These are phyloP conservation scores for Sphaerodactylus townsendi DNA, from an alignment of 2,113 vertebrate genomes.

Conservation along the genomic window DNA sequence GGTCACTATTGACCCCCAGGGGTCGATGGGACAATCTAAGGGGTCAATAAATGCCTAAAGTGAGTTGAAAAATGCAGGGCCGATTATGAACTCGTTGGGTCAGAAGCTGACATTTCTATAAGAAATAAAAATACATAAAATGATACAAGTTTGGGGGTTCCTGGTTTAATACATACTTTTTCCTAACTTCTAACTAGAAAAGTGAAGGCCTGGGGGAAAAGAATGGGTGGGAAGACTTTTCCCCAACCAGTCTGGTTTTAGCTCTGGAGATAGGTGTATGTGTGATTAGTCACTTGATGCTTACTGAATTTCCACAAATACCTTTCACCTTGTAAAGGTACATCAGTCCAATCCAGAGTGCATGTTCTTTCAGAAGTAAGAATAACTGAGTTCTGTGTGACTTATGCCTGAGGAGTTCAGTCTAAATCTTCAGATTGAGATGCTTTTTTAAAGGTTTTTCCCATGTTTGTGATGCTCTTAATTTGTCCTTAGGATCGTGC, in stretches of 20 bases:
- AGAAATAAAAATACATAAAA: too few relatives aligned
- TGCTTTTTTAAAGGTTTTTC: neutral
- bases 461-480: neutral
- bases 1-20: too few relatives aligned
- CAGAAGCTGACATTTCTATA: too few relatives aligned
- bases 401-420: neutral
- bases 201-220: too few relatives aligned
- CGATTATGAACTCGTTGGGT: too few relatives aligned
- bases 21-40: too few relatives aligned
- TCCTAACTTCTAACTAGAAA: neutral
- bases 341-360: neutral
- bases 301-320: neutral
- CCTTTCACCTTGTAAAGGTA: neutral
- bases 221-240: too few relatives aligned
- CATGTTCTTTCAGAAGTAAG: neutral
- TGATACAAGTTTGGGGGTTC: too few relatives aligned
- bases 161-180: neutral
- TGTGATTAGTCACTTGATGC: neutral
- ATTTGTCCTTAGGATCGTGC: slow-evolving; percentile 86
- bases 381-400: neutral
- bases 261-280: neutral
- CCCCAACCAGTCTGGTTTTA: neutral
- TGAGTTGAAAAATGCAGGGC: too few relatives aligned
- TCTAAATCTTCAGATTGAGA: neutral
- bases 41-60: too few relatives aligned